Percentiles rank a stretch among this genome's conserved stretches.
phyloP scores from a whole-genome alignment of 2,113 vertebrate species.

The Rissa tridactyla region DNA sequence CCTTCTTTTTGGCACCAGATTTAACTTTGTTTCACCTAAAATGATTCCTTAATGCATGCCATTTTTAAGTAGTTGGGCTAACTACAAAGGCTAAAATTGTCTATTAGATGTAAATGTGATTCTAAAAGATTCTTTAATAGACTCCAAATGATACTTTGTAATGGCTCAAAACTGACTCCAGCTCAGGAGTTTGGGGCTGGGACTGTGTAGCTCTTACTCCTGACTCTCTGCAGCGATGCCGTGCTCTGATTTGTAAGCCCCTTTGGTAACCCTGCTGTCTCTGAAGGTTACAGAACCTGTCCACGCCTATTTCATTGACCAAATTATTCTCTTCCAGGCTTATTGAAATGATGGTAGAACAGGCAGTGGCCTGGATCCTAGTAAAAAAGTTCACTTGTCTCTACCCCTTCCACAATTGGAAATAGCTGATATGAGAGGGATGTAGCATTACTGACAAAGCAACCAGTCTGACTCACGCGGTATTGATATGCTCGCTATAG shows the following conservation, averaged over 20 bases:
- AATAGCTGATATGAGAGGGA: not conserved
- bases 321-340: not conserved
- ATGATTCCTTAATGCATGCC: slow-evolving; percentile 62
- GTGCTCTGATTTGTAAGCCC: not conserved
- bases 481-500: not conserved
- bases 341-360: not conserved
- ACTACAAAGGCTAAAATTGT: slow-evolving; percentile 13
- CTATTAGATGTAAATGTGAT: slow-evolving; percentile 50
- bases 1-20: slow-evolving; percentile 48
- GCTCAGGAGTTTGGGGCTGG: not conserved
- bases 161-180: not conserved
- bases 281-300: not conserved
- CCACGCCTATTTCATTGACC: fast-evolving
- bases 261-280: not conserved
- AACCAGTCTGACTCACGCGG: not conserved
- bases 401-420: not conserved
- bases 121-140: slow-evolving; percentile 64
- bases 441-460: not conserved
- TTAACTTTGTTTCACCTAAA: slow-evolving; percentile 48
- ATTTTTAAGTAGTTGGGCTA: slow-evolving; percentile 28
- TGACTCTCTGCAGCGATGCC: not conserved
- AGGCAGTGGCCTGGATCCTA: not conserved
- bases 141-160: slow-evolving; percentile 9
- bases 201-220: not conserved
- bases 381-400: not conserved